Evolutionary conservation across 2,113 vertebrate species (phyloP).

Genomic region (Eptesicus fuscus): DNA sequence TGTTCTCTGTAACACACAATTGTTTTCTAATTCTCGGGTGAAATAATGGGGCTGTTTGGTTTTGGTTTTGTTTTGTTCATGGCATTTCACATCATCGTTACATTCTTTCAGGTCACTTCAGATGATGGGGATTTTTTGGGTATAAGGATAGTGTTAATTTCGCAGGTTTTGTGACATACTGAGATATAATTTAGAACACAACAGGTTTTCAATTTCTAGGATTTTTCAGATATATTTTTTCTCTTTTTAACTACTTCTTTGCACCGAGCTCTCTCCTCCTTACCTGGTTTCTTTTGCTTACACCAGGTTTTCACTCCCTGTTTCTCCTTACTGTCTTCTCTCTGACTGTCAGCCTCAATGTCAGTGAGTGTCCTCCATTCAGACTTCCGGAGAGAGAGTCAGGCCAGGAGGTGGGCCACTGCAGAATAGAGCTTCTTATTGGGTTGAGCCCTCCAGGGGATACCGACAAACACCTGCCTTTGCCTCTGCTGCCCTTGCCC

Average conservation of each 20-base stretch:
- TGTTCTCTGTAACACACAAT: rapidly evolving
- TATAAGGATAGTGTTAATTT: not conserved
- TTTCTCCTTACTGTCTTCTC: not conserved
- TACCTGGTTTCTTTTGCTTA: not conserved
- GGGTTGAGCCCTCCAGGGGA: not conserved
- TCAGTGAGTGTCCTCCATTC: not conserved
- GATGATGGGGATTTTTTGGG: not conserved
- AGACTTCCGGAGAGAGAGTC: not conserved
- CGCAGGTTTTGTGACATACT: not conserved
- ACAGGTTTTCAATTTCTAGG: not conserved
- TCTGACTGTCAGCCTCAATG: not conserved
- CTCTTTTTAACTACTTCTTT: not conserved
- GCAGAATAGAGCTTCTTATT: not conserved
- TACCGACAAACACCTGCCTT: not conserved
- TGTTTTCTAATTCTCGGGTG: not conserved
- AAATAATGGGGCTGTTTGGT: not conserved
- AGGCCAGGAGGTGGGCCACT: rapidly evolving
- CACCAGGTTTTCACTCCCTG: not conserved
- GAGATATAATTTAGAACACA: not conserved
- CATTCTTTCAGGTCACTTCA: not conserved
- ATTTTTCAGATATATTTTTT: not conserved
- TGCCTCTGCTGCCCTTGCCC: not conserved
- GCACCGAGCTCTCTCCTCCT: not conserved
- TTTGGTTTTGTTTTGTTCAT: not conserved
- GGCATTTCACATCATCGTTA: not conserved